These are phyloP conservation scores for Hystrix cristata DNA, from an alignment of 2,113 vertebrate species.

Conservation along the genomic window DNA sequence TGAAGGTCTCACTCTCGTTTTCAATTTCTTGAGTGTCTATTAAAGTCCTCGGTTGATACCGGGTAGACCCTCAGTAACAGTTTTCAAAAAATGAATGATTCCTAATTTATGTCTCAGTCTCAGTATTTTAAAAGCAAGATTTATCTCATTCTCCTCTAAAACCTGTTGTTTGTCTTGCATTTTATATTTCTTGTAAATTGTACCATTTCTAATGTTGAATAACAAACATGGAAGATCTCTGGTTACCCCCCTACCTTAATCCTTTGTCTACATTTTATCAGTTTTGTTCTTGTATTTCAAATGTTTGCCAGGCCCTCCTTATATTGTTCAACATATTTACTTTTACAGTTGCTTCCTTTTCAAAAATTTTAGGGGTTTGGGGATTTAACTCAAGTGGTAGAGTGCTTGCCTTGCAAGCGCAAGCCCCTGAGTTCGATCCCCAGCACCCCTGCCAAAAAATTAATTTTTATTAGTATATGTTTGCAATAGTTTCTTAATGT, in stretches of 20 bases:
- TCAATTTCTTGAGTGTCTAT: background rate
- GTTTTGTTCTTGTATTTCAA: background rate
- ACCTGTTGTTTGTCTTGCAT: background rate
- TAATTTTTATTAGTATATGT: background rate
- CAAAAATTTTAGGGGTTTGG: too few relatives aligned
- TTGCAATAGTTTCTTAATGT: background rate
- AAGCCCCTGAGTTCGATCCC: too few relatives aligned
- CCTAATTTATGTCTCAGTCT: background rate
- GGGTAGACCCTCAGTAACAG: background rate
- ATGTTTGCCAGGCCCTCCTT: background rate
- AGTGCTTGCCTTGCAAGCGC: too few relatives aligned
- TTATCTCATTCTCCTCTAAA: background rate
- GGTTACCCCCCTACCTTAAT: background rate
- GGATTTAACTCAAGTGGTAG: too few relatives aligned
- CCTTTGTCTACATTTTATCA: background rate
- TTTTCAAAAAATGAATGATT: slow-evolving; percentile 30
- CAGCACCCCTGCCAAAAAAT: background rate
- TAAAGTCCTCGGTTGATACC: background rate
- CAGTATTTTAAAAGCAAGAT: slow-evolving; percentile 18
- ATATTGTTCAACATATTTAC: background rate
- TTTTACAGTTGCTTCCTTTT: background rate
- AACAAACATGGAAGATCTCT: background rate
- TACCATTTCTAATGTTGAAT: background rate
- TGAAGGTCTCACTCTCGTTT: slow-evolving; percentile 6
- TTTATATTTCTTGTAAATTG: background rate